Percentiles rank a stretch among this genome's conserved stretches.
phyloP scores from a whole-genome alignment of 2,888 invertebrate genomes.

The Eupithecia centaureata region DNA sequence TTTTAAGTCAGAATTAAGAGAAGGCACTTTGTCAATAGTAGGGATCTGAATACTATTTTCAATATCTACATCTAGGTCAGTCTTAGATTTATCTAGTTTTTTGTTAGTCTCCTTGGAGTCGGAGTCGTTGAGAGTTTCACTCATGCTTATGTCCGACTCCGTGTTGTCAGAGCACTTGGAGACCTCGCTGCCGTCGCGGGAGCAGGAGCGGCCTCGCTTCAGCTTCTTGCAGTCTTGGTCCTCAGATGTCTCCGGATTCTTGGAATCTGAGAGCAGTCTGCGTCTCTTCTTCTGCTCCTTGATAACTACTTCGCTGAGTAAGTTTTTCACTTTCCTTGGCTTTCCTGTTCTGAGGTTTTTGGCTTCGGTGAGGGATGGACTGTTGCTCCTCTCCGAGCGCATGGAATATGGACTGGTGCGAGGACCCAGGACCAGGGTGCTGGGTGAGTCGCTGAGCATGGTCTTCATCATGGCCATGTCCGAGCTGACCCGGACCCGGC shows the following conservation, averaged over 20 bases:
- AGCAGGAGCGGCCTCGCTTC: constrained; percentile 78
- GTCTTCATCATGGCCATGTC: constrained; percentile 80
- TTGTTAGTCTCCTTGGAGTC: constrained; percentile 79
- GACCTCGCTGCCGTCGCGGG: constrained; percentile 84
- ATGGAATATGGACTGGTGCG: constrained; percentile 85
- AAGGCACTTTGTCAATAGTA: constrained; percentile 82
- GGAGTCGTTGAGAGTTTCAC: constrained; percentile 78
- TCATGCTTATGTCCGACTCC: constrained; percentile 86
- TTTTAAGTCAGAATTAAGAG: constrained; percentile 75
- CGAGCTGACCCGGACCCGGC: constrained; percentile 73
- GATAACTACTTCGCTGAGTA: constrained; percentile 84
- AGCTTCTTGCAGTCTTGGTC: constrained; percentile 70
- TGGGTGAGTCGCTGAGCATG: constrained; percentile 71
- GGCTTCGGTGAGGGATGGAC: constrained; percentile 76
- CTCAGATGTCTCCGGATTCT: constrained; percentile 67
- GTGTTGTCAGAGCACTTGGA: constrained; percentile 85
- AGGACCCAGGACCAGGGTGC: constrained; percentile 69
- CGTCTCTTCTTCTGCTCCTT: constrained; percentile 83
- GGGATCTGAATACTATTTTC: constrained; percentile 83
- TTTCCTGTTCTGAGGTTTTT: constrained; percentile 87
- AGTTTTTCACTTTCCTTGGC: constrained; percentile 84
- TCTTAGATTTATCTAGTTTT: constrained; percentile 82
- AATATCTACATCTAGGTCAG: constrained; percentile 83
- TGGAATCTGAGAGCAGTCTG: constrained; percentile 83
- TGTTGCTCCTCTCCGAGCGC: constrained; percentile 84